Base-by-base conservation (phyloP, 2,797 vertebrate species). In the Clangula hyemalis region DNA sequence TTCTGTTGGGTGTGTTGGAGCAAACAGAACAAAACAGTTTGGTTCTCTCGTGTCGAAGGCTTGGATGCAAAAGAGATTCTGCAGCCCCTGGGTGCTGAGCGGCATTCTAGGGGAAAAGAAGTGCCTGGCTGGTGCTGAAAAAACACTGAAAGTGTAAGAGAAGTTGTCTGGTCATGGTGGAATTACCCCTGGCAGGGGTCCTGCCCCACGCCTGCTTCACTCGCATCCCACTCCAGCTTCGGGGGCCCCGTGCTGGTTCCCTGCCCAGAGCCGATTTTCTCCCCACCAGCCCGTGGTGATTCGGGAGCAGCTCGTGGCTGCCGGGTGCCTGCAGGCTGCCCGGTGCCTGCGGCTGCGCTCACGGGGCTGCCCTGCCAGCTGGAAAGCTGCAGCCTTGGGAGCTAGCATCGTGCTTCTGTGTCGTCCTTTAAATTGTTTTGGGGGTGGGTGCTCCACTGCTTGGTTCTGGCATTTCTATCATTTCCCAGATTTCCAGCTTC, bases 261-360 rank as follows among this genome's bases (percentile, higher is more conserved):
- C 17, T 84, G 91, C 80, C 89, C 93, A 86, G 91, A 90, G 83
- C 38, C 39, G 49, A 57, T 93, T 88, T 86, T 92, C 87, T 81
- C 53, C 1, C 3, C 27, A 30, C 73, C 70, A 60, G 61, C 20
- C 38, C 41, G 76, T 36, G 66, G 61, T 10, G 45, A 39, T 38
- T 45, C 64, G 11, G 0, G n/a, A 72, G 38, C 21, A 53, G 76
- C 65, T 76, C 38, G 41, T 2, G 27, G 22, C 54, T 3, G 6
- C 17, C 4, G 9, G 53, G 64, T 54, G 71, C 71, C 72, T 13
- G 11, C 1, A 8, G 47, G 47, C 69, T 32, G 62, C 85, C 49
- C 4, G 22, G 11, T 24, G 32, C n/a, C 32, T 60, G 34, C 0
- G 3, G 56, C 71, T 22, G 66, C 16, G 6, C 16, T 14, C 64